Conservation (phyloP, 2,888 invertebrate genomes). For the Nemurella pictetii region DNA sequence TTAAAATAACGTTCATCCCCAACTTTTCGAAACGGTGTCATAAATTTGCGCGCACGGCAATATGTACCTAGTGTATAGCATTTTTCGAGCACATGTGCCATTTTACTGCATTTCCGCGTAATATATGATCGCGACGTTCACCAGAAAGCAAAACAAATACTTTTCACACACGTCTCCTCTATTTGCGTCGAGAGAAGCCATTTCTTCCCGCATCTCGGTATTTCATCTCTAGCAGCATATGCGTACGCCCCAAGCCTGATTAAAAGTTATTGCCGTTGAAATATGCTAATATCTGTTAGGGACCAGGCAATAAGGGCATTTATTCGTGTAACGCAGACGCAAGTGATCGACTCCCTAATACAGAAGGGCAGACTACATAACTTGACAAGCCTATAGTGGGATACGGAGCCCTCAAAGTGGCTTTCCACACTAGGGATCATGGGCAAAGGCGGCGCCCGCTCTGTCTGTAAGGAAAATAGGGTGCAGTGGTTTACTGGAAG, state of each 20-base stretch:
- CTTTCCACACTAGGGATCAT: not conserved
- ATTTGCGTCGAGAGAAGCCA: not conserved
- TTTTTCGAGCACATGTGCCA: not conserved
- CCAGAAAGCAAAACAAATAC: not conserved
- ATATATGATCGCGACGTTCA: not conserved
- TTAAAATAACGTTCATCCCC: not conserved
- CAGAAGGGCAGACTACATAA: not conserved
- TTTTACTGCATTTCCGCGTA: not conserved
- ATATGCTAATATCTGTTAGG: constrained; percentile 6
- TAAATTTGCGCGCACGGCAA: not conserved
- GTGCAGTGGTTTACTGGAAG: not conserved
- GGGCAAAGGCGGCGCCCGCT: not conserved
- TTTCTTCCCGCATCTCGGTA: not conserved
- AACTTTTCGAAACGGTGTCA: not conserved
- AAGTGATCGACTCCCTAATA: not conserved
- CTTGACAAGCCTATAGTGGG: not conserved
- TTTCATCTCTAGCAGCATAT: not conserved
- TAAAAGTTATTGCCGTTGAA: constrained; percentile 14
- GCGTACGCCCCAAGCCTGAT: not conserved
- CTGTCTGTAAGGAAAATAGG: not conserved
- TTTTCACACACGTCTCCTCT: not conserved
- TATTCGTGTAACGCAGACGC: not conserved
- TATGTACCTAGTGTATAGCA: not conserved
- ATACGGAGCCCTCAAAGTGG: not conserved
- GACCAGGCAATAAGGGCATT: not conserved